Conservation (phyloP, 2,113 vertebrate genomes). For the Hemiprocne comata region DNA sequence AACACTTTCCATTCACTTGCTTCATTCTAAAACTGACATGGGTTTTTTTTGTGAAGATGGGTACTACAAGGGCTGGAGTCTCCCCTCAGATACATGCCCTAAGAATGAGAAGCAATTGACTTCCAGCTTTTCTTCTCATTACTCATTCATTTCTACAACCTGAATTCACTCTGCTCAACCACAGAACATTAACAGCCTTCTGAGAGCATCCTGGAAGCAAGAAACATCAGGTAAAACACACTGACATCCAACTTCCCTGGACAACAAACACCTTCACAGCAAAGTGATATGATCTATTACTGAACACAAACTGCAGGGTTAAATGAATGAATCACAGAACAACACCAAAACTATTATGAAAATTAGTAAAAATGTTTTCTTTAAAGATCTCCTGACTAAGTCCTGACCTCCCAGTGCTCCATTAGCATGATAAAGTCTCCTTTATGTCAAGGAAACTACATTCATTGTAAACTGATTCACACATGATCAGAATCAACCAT, state of each 20-base stretch:
- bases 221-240: not conserved
- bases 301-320: not conserved
- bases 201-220: not conserved
- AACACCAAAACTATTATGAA: not conserved
- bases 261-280: not conserved
- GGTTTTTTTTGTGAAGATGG: not conserved
- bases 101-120: not conserved
- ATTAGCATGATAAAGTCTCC: not conserved
- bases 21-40: not conserved
- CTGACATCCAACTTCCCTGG: not conserved
- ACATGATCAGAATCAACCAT: not conserved
- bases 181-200: not conserved
- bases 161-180: not conserved
- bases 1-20: not conserved
- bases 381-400: not conserved
- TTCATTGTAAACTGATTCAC: not conserved
- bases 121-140: not conserved
- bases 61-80: not conserved
- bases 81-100: not conserved
- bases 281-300: not conserved
- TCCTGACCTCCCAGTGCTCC: not conserved
- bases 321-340: not conserved
- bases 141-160: not conserved
- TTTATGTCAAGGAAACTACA: not conserved
- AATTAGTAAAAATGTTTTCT: not conserved